Conservation (phyloP, 2,113 vertebrate species). For the Hyperoodon ampullatus region DNA sequence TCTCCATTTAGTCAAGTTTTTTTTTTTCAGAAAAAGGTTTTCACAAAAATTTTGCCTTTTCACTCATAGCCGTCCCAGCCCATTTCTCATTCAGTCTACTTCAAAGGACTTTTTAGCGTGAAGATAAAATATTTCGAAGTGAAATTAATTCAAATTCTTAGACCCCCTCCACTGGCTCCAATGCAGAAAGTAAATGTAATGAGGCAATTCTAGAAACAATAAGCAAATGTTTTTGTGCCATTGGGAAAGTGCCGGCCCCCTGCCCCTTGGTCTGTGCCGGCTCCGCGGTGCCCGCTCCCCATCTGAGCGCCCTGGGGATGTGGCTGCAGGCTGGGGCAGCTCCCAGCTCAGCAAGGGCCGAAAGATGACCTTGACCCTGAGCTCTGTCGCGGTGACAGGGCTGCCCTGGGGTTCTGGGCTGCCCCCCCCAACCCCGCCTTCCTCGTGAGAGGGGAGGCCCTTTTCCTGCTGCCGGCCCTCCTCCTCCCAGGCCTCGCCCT, state of each 20-base stretch:
- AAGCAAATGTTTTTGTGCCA: fast-evolving
- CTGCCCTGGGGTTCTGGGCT: neutral
- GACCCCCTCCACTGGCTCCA: fast-evolving
- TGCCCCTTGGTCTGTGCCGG: fast-evolving
- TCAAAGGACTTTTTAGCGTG: neutral
- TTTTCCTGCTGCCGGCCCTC: neutral
- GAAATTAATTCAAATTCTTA: neutral
- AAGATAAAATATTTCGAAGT: neutral
- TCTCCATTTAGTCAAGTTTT: neutral
- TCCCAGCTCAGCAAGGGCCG: neutral
- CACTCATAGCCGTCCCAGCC: fast-evolving
- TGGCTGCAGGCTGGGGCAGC: neutral
- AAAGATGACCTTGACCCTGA: neutral
- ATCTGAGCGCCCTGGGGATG: fast-evolving
- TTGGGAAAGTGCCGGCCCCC: fast-evolving
- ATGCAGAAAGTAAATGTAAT: too few relatives aligned
- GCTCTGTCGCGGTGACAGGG: neutral
- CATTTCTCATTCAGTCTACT: neutral
- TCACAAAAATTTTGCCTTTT: neutral
- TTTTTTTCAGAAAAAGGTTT: neutral
- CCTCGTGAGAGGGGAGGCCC: neutral
- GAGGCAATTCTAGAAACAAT: neutral
- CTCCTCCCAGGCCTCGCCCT: neutral
- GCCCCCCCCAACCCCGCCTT: too few relatives aligned
- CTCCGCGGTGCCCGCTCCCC: fast-evolving